A percentile compares a stretch with the other conserved stretches of the same genome.
These are phyloP conservation scores for Centroberyx gerrardi DNA, from an alignment of 2,797 vertebrate species.

Conservation along the genomic window DNA sequence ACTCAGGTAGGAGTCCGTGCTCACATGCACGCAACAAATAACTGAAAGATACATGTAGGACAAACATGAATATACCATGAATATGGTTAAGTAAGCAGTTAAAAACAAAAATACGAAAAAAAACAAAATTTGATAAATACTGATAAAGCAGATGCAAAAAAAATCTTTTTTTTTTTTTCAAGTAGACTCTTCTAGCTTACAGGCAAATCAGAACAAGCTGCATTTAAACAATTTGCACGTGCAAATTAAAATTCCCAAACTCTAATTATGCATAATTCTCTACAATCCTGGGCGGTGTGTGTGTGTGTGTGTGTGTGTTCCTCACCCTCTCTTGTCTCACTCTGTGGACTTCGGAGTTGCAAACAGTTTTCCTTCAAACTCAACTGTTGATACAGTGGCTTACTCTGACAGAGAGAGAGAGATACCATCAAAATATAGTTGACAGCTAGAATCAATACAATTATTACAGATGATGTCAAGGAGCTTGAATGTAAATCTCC, in stretches of 20 bases:
- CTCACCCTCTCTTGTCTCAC: conserved; percentile 93
- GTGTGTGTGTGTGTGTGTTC: conserved; percentile 27
- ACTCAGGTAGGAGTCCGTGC: conserved; percentile 95
- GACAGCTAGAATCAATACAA: neutral
- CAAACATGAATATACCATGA: too few relatives aligned
- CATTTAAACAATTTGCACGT: conserved; percentile 45
- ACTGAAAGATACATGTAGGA: conserved; percentile 78
- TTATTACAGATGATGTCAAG: neutral
- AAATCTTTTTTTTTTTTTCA: conserved; percentile 6
- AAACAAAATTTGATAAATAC: neutral
- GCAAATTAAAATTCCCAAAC: conserved; percentile 31
- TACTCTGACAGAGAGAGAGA: conserved; percentile 84
- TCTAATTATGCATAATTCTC: conserved; percentile 43
- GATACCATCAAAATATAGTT: neutral
- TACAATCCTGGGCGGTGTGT: conserved; percentile 4
- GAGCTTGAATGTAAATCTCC: neutral
- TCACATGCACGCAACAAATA: conserved; percentile 94
- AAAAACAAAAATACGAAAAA: neutral
- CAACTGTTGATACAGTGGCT: conserved; percentile 94
- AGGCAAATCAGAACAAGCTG: neutral
- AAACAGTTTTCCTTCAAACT: conserved; percentile 96
- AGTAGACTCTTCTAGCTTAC: neutral
- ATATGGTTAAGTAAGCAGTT: neutral
- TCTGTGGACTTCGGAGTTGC: conserved; percentile 87
- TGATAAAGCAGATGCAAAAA: neutral